Percentiles rank a stretch among this genome's conserved stretches.
Evolutionary conservation across 2,888 invertebrate genomes (phyloP).

Genomic region (Eilema caniola): DNA sequence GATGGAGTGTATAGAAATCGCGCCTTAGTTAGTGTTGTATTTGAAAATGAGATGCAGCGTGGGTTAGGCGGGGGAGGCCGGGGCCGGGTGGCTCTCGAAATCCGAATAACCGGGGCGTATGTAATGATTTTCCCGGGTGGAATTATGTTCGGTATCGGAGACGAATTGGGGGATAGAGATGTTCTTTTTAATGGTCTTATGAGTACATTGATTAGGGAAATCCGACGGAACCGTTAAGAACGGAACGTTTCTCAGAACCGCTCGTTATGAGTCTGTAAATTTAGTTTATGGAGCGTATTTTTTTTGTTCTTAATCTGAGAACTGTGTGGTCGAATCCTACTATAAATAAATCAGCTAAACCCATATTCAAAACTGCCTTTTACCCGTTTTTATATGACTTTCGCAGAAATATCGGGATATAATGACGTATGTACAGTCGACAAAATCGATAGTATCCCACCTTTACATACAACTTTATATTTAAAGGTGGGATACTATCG

Average conservation of each 20-base stretch:
- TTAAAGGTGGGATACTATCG: too few relatives aligned
- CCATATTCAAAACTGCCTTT: too few relatives aligned
- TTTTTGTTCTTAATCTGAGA: not conserved
- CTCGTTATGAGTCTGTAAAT: conserved; percentile 15
- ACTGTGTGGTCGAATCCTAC: not conserved
- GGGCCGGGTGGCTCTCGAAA: conserved; percentile 75
- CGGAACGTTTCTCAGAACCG: conserved; percentile 27
- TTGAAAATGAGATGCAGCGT: conserved; percentile 87
- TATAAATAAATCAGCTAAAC: too few relatives aligned
- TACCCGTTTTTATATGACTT: not conserved
- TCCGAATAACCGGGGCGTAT: conserved; percentile 86
- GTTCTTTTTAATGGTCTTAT: conserved; percentile 66
- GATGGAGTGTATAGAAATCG: conserved; percentile 68
- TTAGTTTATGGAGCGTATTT: not conserved
- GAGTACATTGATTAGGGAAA: conserved; percentile 61
- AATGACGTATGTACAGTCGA: too few relatives aligned
- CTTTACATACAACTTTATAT: too few relatives aligned
- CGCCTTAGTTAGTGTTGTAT: conserved; percentile 77
- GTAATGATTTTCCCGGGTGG: conserved; percentile 86
- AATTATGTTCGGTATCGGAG: conserved; percentile 83
- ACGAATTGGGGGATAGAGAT: conserved; percentile 68
- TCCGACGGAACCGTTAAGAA: conserved; percentile 47
- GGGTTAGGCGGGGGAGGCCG: conserved; percentile 58
- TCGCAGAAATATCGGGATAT: not conserved
- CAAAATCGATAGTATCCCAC: too few relatives aligned